Evolutionary conservation across 2,797 vertebrate genomes (phyloP).

Genomic region (Syngnathus rostellatus): DNA sequence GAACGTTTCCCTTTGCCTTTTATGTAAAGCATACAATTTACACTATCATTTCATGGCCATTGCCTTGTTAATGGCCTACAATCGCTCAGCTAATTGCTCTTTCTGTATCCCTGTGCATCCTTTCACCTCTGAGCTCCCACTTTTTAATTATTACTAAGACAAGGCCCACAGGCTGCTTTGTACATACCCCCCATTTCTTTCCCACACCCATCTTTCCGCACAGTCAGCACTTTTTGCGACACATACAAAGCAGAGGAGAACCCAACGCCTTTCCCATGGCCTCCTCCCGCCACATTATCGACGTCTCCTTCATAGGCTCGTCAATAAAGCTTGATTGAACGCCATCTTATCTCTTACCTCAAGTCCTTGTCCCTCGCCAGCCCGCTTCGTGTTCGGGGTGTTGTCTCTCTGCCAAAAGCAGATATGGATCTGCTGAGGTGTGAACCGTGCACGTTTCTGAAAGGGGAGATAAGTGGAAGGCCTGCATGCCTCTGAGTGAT

Average conservation of each 20-base stretch:
- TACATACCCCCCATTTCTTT: conserved; percentile 19
- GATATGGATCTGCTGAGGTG: conserved; percentile 59
- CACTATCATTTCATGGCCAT: conserved; percentile 37
- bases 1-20: conserved; percentile 10
- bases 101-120: conserved; percentile 37
- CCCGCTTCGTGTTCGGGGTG: conserved; percentile 29
- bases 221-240: conserved; percentile 23
- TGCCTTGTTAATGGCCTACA: conserved; percentile 28
- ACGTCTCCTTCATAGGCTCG: conserved; percentile 37
- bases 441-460: conserved; percentile 40
- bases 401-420: conserved; percentile 50
- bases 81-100: conserved; percentile 49
- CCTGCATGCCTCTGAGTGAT: conserved; percentile 40
- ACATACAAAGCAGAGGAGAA: conserved; percentile 40
- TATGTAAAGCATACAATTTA: conserved; percentile 24
- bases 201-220: conserved; percentile 14
- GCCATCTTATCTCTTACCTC: conserved; percentile 43
- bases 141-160: conserved; percentile 48
- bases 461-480: conserved; percentile 45
- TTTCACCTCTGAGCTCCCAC: conserved; percentile 40
- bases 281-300: conserved; percentile 36
- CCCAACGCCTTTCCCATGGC: conserved; percentile 47
- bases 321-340: conserved; percentile 53
- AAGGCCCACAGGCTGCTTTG: conserved; percentile 32
- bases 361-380: conserved; percentile 37